Evolutionary conservation across 2,113 vertebrate species (phyloP).

Genomic region (Haplochromis vanheusdeni): DNA sequence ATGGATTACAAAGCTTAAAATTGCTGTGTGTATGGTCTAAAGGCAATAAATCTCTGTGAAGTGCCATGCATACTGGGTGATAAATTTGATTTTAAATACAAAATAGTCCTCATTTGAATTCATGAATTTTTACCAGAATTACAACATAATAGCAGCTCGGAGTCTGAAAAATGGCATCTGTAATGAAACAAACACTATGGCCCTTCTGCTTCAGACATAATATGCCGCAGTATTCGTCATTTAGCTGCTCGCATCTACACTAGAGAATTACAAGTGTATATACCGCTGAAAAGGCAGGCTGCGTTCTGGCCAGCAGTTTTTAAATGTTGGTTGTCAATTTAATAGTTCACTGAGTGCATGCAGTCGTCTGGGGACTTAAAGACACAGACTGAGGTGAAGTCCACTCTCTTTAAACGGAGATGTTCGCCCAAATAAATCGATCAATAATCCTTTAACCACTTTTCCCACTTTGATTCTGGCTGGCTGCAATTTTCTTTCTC

Average conservation of each 20-base stretch:
- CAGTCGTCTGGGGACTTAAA: neutral
- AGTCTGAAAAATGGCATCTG: neutral
- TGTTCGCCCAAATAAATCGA: constrained; percentile 33
- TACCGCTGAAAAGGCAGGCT: neutral
- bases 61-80: neutral
- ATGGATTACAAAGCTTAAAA: neutral
- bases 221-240: neutral
- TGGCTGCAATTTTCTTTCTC: neutral
- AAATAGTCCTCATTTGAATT: neutral
- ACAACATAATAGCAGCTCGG: neutral
- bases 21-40: neutral
- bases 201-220: neutral
- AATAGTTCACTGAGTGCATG: neutral
- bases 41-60: neutral
- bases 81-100: neutral
- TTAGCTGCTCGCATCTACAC: neutral
- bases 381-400: constrained; percentile 28
- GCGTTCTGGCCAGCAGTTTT: neutral
- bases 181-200: neutral
- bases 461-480: constrained; percentile 20
- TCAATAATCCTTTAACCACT: constrained; percentile 43
- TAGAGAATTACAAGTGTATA: neutral
- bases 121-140: neutral
- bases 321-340: constrained; percentile 7
- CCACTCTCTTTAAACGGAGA: constrained; percentile 20